Percentiles rank a stretch among this genome's conserved stretches.
These are phyloP conservation scores for Musca domestica DNA, from an alignment of 1,140 invertebrate species.

Conservation along the genomic window DNA sequence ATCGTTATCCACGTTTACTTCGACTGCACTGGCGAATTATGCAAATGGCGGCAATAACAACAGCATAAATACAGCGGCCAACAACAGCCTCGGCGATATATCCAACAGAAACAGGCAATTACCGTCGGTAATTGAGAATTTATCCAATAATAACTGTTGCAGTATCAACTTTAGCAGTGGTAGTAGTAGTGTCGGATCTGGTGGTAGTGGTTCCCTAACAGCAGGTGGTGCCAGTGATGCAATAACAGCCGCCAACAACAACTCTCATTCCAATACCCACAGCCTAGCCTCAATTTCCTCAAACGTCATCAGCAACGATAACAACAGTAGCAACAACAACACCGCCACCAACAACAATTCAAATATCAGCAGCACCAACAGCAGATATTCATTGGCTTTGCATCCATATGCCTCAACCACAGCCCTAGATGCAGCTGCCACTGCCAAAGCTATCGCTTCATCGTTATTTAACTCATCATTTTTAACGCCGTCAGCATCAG, in stretches of 20 bases:
- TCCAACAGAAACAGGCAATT: slow-evolving; percentile 43
- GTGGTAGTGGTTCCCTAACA: neutral
- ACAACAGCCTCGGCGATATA: slow-evolving; percentile 11
- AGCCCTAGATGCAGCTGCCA: neutral
- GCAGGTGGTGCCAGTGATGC: too few species aligned
- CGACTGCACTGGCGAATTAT: neutral
- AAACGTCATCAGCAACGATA: neutral
- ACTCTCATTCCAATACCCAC: neutral
- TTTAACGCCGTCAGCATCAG: neutral
- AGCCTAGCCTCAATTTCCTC: slow-evolving; percentile 32
- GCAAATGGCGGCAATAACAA: slow-evolving; percentile 18
- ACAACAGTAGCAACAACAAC: slow-evolving; percentile 14
- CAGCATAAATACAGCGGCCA: slow-evolving; percentile 12
- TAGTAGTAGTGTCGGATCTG: neutral
- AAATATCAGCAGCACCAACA: slow-evolving; percentile 4
- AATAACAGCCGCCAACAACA: neutral
- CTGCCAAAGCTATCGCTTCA: neutral
- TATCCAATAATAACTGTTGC: slow-evolving; percentile 47
- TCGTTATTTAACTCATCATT: slow-evolving; percentile 14
- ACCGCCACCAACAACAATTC: neutral
- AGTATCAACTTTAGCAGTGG: neutral
- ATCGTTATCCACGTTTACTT: neutral
- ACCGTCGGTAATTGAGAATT: slow-evolving; percentile 53
- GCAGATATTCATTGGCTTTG: neutral
- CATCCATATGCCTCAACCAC: slow-evolving; percentile 6